phyloP scores from a whole-genome alignment of 2,113 vertebrate genomes.

The Edolisoma coerulescens region DNA sequence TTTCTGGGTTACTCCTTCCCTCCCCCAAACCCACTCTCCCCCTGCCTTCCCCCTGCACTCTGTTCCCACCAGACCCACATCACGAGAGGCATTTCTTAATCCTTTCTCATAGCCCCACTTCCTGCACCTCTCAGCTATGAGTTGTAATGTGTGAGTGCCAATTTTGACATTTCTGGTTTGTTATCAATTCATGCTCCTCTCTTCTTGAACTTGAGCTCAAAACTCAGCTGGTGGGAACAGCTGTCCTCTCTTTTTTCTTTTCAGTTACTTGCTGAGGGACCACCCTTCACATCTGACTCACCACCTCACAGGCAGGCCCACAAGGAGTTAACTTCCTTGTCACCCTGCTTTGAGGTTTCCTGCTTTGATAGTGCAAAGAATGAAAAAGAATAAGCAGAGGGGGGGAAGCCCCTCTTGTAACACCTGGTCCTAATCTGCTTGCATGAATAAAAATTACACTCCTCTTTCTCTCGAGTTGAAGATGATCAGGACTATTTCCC shows the following conservation, averaged over 20 bases:
- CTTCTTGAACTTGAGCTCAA: slow-evolving; percentile 1
- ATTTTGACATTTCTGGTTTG: background rate
- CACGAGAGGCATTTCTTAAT: background rate
- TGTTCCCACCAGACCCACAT: background rate
- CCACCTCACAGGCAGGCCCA: background rate
- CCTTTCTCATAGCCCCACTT: background rate
- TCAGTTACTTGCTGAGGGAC: slow-evolving; percentile 8
- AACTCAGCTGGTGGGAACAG: slow-evolving; percentile 25
- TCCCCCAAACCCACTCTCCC: background rate
- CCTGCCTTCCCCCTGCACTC: background rate
- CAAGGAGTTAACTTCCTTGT: slow-evolving; percentile 23
- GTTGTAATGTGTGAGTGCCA: background rate
- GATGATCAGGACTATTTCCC: background rate
- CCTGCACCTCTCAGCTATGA: background rate
- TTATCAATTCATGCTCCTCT: background rate
- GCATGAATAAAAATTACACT: background rate
- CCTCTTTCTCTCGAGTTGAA: background rate
- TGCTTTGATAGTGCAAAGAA: background rate
- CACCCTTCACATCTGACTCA: slow-evolving; percentile 31
- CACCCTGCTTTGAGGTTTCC: slow-evolving; percentile 27
- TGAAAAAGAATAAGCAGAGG: background rate
- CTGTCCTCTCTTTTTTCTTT: background rate
- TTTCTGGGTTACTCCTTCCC: background rate
- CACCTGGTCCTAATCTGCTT: background rate
- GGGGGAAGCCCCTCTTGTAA: background rate